Evolutionary conservation across 2,888 invertebrate genomes (phyloP).

Genomic region (Drosophila subsilvestris): DNA sequence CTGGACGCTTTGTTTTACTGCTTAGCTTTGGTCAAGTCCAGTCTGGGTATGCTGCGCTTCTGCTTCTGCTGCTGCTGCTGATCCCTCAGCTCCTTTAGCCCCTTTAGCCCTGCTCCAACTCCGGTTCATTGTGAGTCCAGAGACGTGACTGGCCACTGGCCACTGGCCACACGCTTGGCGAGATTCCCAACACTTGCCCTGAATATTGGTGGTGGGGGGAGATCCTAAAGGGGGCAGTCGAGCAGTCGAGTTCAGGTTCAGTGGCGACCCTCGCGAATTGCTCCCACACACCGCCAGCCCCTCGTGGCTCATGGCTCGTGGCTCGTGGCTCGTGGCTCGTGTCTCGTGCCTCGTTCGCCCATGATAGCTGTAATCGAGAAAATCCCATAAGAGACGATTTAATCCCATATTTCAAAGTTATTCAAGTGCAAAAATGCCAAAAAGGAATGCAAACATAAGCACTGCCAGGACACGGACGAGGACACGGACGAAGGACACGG

Average conservation of each 20-base stretch:
- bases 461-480: constrained; percentile 58
- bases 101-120: neutral
- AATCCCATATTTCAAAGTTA: constrained; percentile 83
- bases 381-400: constrained; percentile 83
- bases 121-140: constrained; percentile 38
- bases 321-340: too few species aligned
- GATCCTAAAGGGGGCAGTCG: constrained; percentile 1
- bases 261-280: constrained; percentile 43
- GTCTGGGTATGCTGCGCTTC: constrained; percentile 40
- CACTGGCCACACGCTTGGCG: constrained; percentile 52
- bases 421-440: constrained; percentile 83
- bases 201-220: neutral
- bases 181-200: constrained; percentile 58
- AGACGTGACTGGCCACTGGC: constrained; percentile 56
- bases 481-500: constrained; percentile 16
- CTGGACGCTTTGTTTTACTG: constrained; percentile 69
- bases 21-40: constrained; percentile 61
- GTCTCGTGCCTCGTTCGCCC: constrained; percentile 38
- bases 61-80: constrained; percentile 2
- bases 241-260: constrained; percentile 40
- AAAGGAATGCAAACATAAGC: constrained; percentile 80
- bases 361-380: constrained; percentile 81
- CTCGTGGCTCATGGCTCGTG: too few species aligned
- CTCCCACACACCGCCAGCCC: neutral
- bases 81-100: neutral